Base-by-base conservation (phyloP, 23 tunicate genomes). In the Aplidium turbinatum region DNA sequence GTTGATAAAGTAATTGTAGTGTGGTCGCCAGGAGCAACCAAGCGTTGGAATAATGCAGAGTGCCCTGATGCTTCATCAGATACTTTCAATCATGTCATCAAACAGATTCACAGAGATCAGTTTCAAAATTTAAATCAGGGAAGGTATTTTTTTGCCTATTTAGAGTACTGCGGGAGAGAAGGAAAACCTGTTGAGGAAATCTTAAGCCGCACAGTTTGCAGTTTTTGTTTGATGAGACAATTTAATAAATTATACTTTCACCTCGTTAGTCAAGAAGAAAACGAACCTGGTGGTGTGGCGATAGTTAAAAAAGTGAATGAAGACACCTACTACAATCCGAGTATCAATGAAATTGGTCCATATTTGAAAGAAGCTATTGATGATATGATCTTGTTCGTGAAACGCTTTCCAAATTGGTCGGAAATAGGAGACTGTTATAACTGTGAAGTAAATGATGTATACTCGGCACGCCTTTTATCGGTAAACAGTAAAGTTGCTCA, bases 1-100 rank as follows among this genome's bases (percentile, higher is more conserved):
- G 81, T 71, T 40, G 81, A 76, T 25, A 76, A 76, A 38, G 57
- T 76, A 20, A 23, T 76, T 36, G 70, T 76, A 1, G 40, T 76
- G 38, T 76, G 81, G 81, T 76, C 81, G 4, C 57, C 70, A 4
- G 81, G 70, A 4, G 81, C 81, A n/a, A 35, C 51, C 3, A 33
- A 35, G 25, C 66, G 58, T 57, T 76, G 81, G 81, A 40, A 76
- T 34, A 20, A 73, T 19, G 38, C 35, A 3, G 36, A 6, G 7
- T 27, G 16, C 7, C 48, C 35, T 29, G 22, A 18, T 4, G 78
- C 60, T 30, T 4, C 42, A 30, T 55, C 2, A 31, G 81, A 76
- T 34, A 25, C 25, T 6, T 76, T 76, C 39, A 39, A 39, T 16
- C 71, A 70, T n/a, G 70, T 76, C 4, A 56, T 76, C 6, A 38